Evolutionary conservation across 2,888 invertebrate genomes (phyloP).

Genomic region (Chrysopilus asiliformis): DNA sequence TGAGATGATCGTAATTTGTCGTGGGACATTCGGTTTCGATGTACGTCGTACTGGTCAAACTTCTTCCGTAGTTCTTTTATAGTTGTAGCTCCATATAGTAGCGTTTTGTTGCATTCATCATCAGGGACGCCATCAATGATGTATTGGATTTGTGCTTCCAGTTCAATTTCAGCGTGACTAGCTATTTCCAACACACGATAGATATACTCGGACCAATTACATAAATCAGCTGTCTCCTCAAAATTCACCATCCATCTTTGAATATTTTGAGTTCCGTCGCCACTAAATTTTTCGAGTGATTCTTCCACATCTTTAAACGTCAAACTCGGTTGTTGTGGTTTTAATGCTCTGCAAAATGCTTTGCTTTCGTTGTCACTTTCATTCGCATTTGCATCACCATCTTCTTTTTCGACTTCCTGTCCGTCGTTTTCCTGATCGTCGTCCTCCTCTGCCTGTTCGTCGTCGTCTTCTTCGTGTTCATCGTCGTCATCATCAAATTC

Average conservation of each 20-base stretch:
- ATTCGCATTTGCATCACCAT: neutral
- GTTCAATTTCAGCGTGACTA: conserved; percentile 14
- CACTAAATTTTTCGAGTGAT: no score
- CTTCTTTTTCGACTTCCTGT: neutral
- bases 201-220: conserved; percentile 4
- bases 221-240: conserved; percentile 1
- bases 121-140: conserved; percentile 6
- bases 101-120: conserved; percentile 1
- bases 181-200: conserved; percentile 16
- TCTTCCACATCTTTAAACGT: conserved; percentile 1
- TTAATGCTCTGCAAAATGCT: no score
- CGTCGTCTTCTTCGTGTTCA: conserved; percentile 1
- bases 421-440: neutral
- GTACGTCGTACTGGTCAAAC: no score
- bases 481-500: neutral
- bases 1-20: neutral
- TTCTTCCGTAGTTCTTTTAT: no score
- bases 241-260: neutral
- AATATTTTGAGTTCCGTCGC: neutral
- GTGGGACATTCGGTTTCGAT: neutral
- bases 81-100: conserved; percentile 4
- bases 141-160: conserved; percentile 6
- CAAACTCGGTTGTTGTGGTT: conserved; percentile 2
- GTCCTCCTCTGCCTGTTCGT: no score
- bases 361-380: no score